Conservation (phyloP, 2,113 vertebrate genomes). For the Semicossyphus pulcher region DNA sequence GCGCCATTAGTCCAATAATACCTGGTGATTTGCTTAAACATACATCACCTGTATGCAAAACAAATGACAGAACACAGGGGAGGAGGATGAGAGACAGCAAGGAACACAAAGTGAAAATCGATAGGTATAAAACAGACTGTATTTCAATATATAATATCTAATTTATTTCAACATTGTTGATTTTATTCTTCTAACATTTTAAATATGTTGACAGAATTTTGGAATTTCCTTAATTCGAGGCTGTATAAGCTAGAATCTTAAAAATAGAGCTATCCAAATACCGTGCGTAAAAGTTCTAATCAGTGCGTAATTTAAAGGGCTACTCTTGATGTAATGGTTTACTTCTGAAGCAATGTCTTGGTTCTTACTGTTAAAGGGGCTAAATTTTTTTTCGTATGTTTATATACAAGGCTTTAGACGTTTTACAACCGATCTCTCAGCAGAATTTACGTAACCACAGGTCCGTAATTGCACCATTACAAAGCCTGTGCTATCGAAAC, state of each 20-base stretch:
- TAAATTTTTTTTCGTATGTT: not conserved
- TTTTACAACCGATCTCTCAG: not conserved
- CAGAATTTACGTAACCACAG: too few relatives aligned
- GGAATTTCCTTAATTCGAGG: not conserved
- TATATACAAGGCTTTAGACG: not conserved
- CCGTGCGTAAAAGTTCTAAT: not conserved
- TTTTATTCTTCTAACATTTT: not conserved
- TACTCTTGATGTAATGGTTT: not conserved
- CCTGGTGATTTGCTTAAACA: not conserved
- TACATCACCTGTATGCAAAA: not conserved
- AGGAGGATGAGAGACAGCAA: not conserved
- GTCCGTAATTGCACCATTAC: not conserved
- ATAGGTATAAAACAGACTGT: not conserved
- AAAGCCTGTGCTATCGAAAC: not conserved
- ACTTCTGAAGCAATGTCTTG: too few relatives aligned
- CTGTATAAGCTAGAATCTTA: not conserved
- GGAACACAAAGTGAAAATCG: not conserved
- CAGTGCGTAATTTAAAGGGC: slow-evolving; percentile 6
- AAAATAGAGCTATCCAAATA: not conserved
- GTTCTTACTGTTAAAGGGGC: too few relatives aligned
- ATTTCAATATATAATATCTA: too few relatives aligned
- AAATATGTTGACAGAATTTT: not conserved
- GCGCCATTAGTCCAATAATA: slow-evolving; percentile 41
- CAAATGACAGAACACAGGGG: not conserved
- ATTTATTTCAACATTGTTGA: too few relatives aligned